Percentiles rank a stretch among this genome's conserved stretches.
Evolutionary conservation across 1,140 invertebrate genomes (phyloP).

Genomic region (Colletes latitarsis): DNA sequence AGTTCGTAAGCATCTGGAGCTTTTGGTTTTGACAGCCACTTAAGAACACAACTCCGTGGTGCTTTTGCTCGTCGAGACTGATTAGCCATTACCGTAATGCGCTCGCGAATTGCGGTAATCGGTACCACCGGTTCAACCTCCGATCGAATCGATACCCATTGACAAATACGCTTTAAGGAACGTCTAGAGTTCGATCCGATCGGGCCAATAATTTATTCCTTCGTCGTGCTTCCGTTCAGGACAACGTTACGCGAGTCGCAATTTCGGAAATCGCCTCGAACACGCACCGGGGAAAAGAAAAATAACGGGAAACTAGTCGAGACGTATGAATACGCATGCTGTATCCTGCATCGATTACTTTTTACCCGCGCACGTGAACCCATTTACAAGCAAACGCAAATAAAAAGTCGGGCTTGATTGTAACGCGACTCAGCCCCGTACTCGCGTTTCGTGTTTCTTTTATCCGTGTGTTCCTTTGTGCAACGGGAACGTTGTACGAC

Average conservation of each 20-base stretch:
- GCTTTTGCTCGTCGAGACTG: conserved; percentile 8
- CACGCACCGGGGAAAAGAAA: neutral
- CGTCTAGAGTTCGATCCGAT: conserved; percentile 1
- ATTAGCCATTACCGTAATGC: conserved; percentile 37
- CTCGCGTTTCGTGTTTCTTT: neutral
- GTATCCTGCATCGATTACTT: conserved; percentile 26
- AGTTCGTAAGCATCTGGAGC: neutral
- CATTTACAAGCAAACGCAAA: conserved; percentile 28
- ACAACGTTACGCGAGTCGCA: neutral
- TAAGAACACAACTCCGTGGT: neutral
- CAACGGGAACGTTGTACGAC: neutral
- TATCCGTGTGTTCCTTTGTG: neutral
- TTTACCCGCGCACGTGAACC: conserved; percentile 20
- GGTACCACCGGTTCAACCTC: neutral
- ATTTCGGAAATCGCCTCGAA: neutral
- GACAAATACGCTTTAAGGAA: conserved; percentile 37
- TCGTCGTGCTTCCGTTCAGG: neutral
- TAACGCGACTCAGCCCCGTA: neutral
- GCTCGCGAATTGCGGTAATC: conserved; percentile 17
- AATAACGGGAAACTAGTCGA: neutral
- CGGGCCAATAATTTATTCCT: conserved; percentile 39
- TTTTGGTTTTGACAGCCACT: conserved; percentile 27
- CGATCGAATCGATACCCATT: conserved; percentile 38
- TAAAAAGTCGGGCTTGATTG: conserved; percentile 30
- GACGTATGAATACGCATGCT: conserved; percentile 1